Base-by-base conservation (phyloP, 2,113 vertebrate species). In the Psittacula cyanocephala region DNA sequence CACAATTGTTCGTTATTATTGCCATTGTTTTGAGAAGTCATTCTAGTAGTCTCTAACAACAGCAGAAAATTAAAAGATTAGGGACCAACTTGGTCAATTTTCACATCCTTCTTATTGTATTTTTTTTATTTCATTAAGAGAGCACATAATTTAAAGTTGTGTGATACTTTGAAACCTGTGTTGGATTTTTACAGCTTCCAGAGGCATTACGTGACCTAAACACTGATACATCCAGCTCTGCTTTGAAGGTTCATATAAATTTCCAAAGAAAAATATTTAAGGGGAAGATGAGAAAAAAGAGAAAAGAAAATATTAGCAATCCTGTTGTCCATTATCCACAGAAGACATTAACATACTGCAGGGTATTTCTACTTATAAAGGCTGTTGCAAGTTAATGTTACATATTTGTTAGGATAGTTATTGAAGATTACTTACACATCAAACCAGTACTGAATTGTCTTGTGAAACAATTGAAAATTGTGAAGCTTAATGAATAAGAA, bases 371-470 rank as follows among this genome's bases (percentile, higher is more conserved):
- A 91, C 81, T 84, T 95, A 82, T 62, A 95, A 95, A 68, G 25
- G 49, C 46, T 55, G 55, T 75, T 96, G 82, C 90, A 89, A 95
- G 72, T 65, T 83, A 77, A 82, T 90, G 74, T 91, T 59, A 90
- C 41, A n/a, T 80, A 63, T 89, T 89, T 94, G 74, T 93, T 95
- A 90, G 69, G 81, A 75, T 83, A 94, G 93, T 95, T 97, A 92
- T 44, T 81, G 37, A 76, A 76, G 49, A 91, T 57, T 71, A 88
- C 65, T 83, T 95, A 93, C 71, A 88, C 82, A 91, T 94, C 85
- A 95, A 96, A 96, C 77, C 55, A 75, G 65, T 86, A 44, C 68
- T 95, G 67, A 92, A 86, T 77, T 97, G 74, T 89, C 91, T 86
- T 88, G 72, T 88, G 91, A 96, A 96, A 95, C 84, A 75, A 24